Conservation (phyloP, 2,113 vertebrate species). For the Melospiza melodia region DNA sequence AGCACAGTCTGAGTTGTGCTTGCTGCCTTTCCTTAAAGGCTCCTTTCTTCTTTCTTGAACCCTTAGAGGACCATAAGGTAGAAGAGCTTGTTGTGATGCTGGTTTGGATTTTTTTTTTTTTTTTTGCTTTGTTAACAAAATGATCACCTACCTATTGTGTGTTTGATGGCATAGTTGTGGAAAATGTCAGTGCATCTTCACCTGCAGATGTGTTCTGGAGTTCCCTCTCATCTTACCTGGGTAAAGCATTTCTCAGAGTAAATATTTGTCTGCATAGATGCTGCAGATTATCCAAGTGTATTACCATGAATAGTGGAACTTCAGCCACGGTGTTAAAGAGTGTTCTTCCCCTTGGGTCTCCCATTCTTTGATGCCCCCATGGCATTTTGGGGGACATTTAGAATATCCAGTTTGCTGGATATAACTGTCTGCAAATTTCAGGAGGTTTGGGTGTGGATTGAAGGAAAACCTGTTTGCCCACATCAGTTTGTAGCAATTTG, state of each 20-base stretch:
- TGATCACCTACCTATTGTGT: neutral
- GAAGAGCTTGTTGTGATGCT: neutral
- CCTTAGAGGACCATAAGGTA: neutral
- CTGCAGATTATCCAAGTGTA: neutral
- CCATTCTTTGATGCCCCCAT: fast-evolving
- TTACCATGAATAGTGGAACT: neutral
- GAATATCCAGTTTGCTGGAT: neutral
- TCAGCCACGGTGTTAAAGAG: neutral
- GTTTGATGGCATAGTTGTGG: neutral
- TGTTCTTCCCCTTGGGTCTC: neutral
- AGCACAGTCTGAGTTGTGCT: neutral
- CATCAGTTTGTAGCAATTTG: neutral
- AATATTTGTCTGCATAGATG: neutral
- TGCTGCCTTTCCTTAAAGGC: neutral
- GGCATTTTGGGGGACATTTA: neutral
- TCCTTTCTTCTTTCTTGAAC: neutral
- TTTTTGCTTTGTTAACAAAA: neutral
- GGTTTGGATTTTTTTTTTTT: fast-evolving
- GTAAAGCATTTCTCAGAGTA: neutral
- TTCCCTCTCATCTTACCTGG: neutral
- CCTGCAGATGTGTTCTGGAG: neutral
- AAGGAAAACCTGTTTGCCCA: neutral
- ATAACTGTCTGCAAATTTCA: neutral
- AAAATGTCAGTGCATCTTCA: neutral
- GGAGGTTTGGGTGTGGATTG: neutral